Conservation (phyloP, 1,140 invertebrate genomes). For the Ditylenchus dipsaci region DNA sequence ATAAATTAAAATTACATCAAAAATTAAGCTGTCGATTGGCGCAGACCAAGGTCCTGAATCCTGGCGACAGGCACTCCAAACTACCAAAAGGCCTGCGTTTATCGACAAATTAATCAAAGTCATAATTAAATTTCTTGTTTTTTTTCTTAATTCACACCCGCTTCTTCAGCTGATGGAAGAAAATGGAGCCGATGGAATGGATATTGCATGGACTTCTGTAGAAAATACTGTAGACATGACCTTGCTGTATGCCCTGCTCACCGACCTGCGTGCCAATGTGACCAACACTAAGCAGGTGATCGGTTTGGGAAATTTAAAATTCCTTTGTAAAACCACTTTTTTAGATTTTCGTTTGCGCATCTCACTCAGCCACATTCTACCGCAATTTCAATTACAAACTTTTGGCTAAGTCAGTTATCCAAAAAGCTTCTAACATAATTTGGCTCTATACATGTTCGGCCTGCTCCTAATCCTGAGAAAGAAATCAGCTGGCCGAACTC, state of each 20-base stretch:
- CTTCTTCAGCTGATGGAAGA: conserved; percentile 11
- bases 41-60: neutral
- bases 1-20: neutral
- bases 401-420: conserved; percentile 1
- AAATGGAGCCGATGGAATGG: conserved; percentile 20
- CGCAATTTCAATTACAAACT: neutral
- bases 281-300: neutral
- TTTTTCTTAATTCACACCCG: neutral
- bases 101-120: conserved; percentile 5
- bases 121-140: neutral
- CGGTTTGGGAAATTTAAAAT: too few species aligned
- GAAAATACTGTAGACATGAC: neutral
- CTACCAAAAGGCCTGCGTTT: conserved; percentile 7
- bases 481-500: too few species aligned
- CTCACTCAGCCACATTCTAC: neutral
- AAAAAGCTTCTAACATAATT: too few species aligned
- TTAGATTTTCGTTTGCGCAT: neutral
- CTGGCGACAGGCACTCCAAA: neutral
- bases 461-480: too few species aligned
- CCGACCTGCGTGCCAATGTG: neutral
- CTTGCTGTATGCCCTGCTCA: neutral
- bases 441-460: too few species aligned
- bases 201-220: conserved; percentile 16
- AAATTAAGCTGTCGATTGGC: neutral
- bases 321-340: too few species aligned